Evolutionary conservation across 2,797 vertebrate species (phyloP), one percentile per base, ranked within the genome.

Genomic region (Myotis daubentonii): DNA sequence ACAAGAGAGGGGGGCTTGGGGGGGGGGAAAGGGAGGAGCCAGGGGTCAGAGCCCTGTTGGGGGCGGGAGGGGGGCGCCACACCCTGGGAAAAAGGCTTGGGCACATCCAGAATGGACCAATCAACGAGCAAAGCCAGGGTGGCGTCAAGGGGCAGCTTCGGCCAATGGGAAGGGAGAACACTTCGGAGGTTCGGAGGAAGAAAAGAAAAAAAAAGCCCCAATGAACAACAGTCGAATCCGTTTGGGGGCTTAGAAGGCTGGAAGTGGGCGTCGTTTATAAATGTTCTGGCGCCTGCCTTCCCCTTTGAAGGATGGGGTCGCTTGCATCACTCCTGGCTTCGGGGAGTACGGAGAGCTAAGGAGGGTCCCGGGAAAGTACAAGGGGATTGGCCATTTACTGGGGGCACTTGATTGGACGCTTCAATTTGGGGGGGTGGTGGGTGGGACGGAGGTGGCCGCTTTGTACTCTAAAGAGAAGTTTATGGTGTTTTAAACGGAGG

Each of bases 81-180:
- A 97, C 97, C 97, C 96, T 97, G 96, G 97, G 97, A 97, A 97
- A 97, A 97, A 97, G 96, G 96, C 95, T 97, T 96, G 96, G 96
- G 96, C 95, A 96, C 95, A 96, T 96, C 96, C 96, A 96, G 95
- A 94, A 84, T 57, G 72, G 93, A 53, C 97, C 97, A 97, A 97
- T 97, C 97, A 97, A 94, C 66, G 53, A 93, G 88, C 96, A 96
- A 96, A 91, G 82, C 96, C 95, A 86, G 96, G 96, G 97, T 97
- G 95, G 96, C 96, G 97, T 97, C 96, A 97, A 97, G 96, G 96
- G 94, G 97, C 95, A 97, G 93, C 82, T 96, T 94, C 11, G 93
- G 87, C 97, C 97, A 97, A 97, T 97, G 92, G 94, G 96, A 97
- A 96, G 81, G 87, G 93, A 97, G 97, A 97, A 97, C 97, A 97